A percentile compares a stretch with the other conserved stretches of the same genome.
Evolutionary conservation across 1,140 invertebrate species (phyloP).

Genomic region (Zeugodacus cucurbitae): DNA sequence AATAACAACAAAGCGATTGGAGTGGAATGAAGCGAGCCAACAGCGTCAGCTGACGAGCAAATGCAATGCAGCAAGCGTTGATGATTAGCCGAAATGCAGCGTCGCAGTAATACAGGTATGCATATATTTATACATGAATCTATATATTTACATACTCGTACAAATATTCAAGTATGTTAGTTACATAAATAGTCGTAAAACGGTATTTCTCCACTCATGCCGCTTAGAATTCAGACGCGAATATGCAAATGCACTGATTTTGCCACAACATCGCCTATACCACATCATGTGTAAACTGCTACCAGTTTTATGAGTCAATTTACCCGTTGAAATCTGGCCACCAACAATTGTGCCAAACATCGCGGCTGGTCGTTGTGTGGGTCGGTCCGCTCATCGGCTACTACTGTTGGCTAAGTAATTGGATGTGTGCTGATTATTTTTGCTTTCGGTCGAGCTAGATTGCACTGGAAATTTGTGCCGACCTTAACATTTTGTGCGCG

Average conservation of each 20-base stretch:
- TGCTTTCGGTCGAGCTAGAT: neutral
- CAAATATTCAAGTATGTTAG: no score
- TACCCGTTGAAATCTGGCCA: neutral
- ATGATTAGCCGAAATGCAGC: neutral
- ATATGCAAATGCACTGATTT: neutral
- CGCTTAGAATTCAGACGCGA: neutral
- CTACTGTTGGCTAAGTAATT: neutral
- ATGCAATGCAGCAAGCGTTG: neutral
- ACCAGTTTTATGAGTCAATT: conserved; percentile 1
- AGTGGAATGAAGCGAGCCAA: neutral
- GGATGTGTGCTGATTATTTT: neutral
- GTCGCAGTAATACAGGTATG: neutral
- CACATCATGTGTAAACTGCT: neutral
- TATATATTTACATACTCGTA: neutral
- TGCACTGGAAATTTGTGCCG: neutral
- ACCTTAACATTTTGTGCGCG: neutral
- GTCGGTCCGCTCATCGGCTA: neutral
- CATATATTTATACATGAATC: neutral
- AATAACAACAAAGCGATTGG: neutral
- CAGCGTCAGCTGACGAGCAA: neutral
- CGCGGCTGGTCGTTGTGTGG: neutral
- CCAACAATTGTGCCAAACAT: neutral
- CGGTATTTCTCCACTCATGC: neutral
- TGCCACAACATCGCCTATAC: neutral
- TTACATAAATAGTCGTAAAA: no score